Percentiles rank a stretch among this genome's conserved stretches.
Evolutionary conservation across 2,113 vertebrate genomes (phyloP).

Genomic region (Macroglossus sobrinus): DNA sequence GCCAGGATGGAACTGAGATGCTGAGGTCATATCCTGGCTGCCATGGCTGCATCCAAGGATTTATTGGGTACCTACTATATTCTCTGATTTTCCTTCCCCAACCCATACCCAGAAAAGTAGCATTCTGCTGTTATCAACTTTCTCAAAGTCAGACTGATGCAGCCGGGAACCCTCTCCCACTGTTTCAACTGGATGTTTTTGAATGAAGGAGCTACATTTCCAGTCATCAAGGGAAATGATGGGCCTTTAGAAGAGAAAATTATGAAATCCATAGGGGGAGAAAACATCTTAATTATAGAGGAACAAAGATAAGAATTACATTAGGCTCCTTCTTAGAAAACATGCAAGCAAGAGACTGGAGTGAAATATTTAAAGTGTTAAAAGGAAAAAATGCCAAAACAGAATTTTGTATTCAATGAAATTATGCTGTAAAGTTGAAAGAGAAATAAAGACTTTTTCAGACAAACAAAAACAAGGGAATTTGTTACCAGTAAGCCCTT

Average conservation of each 20-base stretch:
- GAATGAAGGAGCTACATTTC: not conserved
- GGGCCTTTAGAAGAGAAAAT: conserved; percentile 8
- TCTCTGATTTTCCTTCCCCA: not conserved
- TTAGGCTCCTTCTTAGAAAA: not conserved
- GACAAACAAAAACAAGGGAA: not conserved
- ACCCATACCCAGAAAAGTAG: not conserved
- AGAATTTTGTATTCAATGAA: not conserved
- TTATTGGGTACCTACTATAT: not conserved
- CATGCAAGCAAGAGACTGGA: not conserved
- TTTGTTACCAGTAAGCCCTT: not conserved
- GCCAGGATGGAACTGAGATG: not conserved
- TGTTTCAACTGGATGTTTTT: not conserved
- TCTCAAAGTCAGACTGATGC: not conserved
- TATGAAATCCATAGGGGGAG: not conserved
- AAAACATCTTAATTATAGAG: not conserved
- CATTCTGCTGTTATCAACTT: not conserved
- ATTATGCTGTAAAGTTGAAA: not conserved
- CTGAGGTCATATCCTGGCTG: not conserved
- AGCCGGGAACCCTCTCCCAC: not conserved
- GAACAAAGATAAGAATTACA: conserved; percentile 12
- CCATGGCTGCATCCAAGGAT: not conserved
- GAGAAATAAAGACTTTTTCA: not conserved
- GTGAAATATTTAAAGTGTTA: conserved; percentile 8
- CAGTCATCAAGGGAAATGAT: not conserved
- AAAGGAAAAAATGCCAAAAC: not conserved